Percentiles rank a stretch among this genome's conserved stretches.
Conservation (phyloP, 1,140 invertebrate species). For the Drosophila pallidifrons region DNA sequence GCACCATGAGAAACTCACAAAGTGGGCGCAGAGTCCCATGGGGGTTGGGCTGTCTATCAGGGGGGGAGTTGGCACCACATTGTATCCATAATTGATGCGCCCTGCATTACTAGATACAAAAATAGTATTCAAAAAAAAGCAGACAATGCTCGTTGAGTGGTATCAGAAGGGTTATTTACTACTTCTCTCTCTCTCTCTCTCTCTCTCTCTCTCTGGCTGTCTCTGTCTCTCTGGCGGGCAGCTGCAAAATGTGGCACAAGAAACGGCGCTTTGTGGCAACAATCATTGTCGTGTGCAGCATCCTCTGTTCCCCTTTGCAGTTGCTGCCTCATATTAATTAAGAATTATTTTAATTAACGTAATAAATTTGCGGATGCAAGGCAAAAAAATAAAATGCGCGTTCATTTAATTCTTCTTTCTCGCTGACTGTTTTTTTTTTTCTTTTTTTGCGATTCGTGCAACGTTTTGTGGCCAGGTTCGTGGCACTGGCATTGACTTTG, state of each 20-base stretch:
- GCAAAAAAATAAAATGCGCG: slow-evolving; percentile 38
- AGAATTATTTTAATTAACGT: slow-evolving; percentile 85
- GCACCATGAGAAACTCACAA: slow-evolving; percentile 70
- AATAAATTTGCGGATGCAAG: slow-evolving; percentile 76
- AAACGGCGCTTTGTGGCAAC: slow-evolving; percentile 35
- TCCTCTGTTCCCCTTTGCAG: slow-evolving; percentile 30
- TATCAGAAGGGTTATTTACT: slow-evolving; percentile 49
- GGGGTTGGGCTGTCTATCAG: too few relatives aligned
- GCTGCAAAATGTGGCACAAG: slow-evolving; percentile 45
- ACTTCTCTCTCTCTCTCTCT: neutral
- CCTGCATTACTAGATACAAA: slow-evolving; percentile 72
- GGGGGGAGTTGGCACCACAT: slow-evolving; percentile 20
- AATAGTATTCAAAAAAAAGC: slow-evolving; percentile 59
- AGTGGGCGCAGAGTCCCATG: slow-evolving; percentile 56
- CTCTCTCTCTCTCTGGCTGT: neutral
- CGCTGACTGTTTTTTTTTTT: slow-evolving; percentile 1
- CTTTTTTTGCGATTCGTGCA: slow-evolving; percentile 17
- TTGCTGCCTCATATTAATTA: slow-evolving; percentile 81
- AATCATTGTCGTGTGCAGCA: slow-evolving; percentile 22
- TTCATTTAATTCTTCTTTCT: slow-evolving; percentile 10
- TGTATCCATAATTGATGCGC: slow-evolving; percentile 70
- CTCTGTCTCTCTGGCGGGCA: neutral
- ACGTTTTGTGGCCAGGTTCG: slow-evolving; percentile 26
- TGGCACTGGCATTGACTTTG: slow-evolving; percentile 45
- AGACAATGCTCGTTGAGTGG: slow-evolving; percentile 41